Evolutionary conservation across 2,113 vertebrate species (phyloP), one percentile per base, ranked within the genome.

Genomic region (Cygnus atratus): DNA sequence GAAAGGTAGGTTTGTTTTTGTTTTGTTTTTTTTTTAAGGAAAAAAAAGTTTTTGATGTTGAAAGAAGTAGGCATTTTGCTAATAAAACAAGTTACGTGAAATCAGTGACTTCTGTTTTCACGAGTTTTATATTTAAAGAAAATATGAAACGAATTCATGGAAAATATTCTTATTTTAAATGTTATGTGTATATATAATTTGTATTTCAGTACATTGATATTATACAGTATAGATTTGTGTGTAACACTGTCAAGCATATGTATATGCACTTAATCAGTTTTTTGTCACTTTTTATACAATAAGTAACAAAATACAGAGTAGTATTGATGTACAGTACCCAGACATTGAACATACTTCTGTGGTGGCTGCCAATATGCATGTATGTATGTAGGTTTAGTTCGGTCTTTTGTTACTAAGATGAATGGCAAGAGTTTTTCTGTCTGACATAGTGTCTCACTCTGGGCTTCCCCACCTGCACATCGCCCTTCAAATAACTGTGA

Each of bases 391-490:
- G 43, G n/a, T 61, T 63, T 50, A 65, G 29, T 39, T 43, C 22
- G 13, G 52, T 26, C 26, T 54, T 0, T 13, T 46, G 11, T 28
- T 58, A 29, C 41, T 77, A 55, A 76, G 66, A 68, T 41, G 21
- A 76, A 61, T n/a, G 55, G 26, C 3, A 71, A 31, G 68, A 44
- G 15, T 57, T 73, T 73, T 10, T 7, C 16, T 48, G 20, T 21
- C 52, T 48, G 8, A 29, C 0, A 1, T 19, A 48, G 6, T 59
- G 5, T 70, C 12, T 75, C 6, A 9, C 41, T 54, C 44, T 68
- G 25, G 11, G 75, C 35, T 61, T 70, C 22, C 10, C 29, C 5
- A 8, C 4, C 12, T 50, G 18, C 0, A 0, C 46, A 78, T 91
- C 13, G 41, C 50, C 19, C 46, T 68, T 65, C 48, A 52, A 24